Base-by-base conservation (phyloP, 2,797 vertebrate species). In the Epinephelus awoara region DNA sequence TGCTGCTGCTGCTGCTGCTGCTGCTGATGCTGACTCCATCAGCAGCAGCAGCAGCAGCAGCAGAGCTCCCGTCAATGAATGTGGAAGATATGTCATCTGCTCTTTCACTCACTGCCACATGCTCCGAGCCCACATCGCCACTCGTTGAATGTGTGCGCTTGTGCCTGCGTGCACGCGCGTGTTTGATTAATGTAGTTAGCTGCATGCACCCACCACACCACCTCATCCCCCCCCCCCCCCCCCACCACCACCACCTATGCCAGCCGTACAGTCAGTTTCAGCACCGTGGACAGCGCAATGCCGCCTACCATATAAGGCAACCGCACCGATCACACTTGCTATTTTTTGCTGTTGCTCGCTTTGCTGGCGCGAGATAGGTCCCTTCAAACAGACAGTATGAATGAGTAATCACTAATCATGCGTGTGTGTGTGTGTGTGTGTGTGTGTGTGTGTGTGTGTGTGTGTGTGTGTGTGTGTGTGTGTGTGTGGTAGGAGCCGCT, bases 261-360 rank as follows among this genome's bases (percentile, higher is more conserved):
- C 79, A 85, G 77, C 69, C 67, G 55, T 83, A 80, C 79, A 88
- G 78, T 85, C 71, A 34, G 77, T 83, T 88, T 93, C 88, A 93
- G 93, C 89, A 93, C 92, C 90, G 29, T 79, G 92, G 93, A 93
- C 91, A 94, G 91, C 86, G 90, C 89, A 88, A 25, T 70, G 85
- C 87, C 78, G 25, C 75, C 77, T 78, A 72, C 90, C 84, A 38
- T 81, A 90, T 84, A 80, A 88, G 91, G 92, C 75, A 85, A 87
- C 62, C 25, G 75, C 72, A 75, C 72, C 52, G 70, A 75, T 73
- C 73, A 67, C 73, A 44, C 56, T 65, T 19, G 34, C 34, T 34
- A 34, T 73, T 25, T 52, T 18, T 4, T 46, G 12, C 27, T 27
- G 49, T 21, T 75, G 66, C 72, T 74, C 13, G 54, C 46, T 78